phyloP scores from a whole-genome alignment of 1,140 invertebrate genomes.

The Branchinecta lynchi region DNA sequence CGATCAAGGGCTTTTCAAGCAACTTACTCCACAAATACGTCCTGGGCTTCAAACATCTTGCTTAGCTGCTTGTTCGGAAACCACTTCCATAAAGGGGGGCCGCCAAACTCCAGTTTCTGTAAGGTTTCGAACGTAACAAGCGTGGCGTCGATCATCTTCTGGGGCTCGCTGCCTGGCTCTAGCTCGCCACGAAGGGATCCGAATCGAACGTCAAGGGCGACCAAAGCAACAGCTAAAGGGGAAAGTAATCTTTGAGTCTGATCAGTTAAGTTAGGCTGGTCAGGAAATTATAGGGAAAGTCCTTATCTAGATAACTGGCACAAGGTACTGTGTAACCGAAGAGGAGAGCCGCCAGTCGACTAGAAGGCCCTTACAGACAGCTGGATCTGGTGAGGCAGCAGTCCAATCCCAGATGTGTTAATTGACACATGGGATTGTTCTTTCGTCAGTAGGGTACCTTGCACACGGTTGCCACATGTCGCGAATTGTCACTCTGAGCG shows the following conservation, averaged over 20 bases:
- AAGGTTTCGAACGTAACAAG: constrained; percentile 16
- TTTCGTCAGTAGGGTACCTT: too few relatives aligned
- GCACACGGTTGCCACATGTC: too few relatives aligned
- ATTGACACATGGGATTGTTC: too few relatives aligned
- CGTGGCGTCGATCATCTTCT: constrained; percentile 19
- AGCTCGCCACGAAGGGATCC: constrained; percentile 18
- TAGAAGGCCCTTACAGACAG: too few relatives aligned
- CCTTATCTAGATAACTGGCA: too few relatives aligned
- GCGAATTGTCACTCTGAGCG: too few relatives aligned
- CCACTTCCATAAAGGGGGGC: constrained; percentile 26
- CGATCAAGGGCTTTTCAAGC: constrained; percentile 12
- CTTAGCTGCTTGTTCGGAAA: not conserved
- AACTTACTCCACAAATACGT: constrained; percentile 22
- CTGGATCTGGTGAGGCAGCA: too few relatives aligned
- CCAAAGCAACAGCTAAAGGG: constrained; percentile 17
- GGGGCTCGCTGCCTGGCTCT: constrained; percentile 13
- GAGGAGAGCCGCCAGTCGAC: too few relatives aligned
- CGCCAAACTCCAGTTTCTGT: constrained; percentile 26
- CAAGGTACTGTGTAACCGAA: too few relatives aligned
- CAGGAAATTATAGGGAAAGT: not conserved
- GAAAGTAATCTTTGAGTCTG: not conserved
- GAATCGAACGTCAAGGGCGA: constrained; percentile 17
- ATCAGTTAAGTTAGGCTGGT: not conserved
- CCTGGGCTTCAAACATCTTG: constrained; percentile 17
- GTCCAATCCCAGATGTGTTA: too few relatives aligned